Base-by-base conservation (phyloP, 2,113 vertebrate species). In the Aplodontia rufa region DNA sequence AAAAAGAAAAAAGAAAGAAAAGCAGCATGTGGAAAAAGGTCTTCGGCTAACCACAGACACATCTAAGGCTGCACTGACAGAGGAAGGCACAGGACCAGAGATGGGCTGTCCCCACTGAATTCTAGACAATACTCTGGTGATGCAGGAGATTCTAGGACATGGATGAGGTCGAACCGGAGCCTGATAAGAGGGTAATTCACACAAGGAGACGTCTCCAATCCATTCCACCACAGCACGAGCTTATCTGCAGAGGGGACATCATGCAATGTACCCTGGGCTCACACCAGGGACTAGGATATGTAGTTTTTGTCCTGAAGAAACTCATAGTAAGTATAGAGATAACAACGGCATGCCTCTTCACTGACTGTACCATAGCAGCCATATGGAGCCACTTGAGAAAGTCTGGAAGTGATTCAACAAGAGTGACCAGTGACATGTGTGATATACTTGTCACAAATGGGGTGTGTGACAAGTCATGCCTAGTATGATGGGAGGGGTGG, bases 21-120 rank as follows among this genome's bases (percentile, higher is more conserved):
- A 94, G 68, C 16, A 93, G 88, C 64, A 69, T 68, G 49, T 64
- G 26, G 58, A 49, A 81, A 93, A 93, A 62, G 68, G 30, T 28
- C 35, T 58, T 62, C 5, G 24, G 69, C 3, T 51, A 64, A 94
- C 20, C 62, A 85, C 26, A 93, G 51, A 95, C 35, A 87, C 0
- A 7, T 49, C 32, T 37, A 35, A 95, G n/a, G n/a, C 40, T 75
- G 19, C 4, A 24, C 2, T 32, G 69, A 30, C 58, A 87, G 37
- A 51, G 51, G 35, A 78, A 96, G 74, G 66, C 35, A 49, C 35
- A 72, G 51, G 51, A 42, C 13, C 28, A n/a, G 89, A 40, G 19
- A 66, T 6, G 19, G 10, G 22, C 69, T 86, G n/a, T 26, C 42
- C 20, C 62, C 49, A 53, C n/a, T 14, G 40, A 68, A 45, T 58